These are phyloP conservation scores for Taenioides sp. DNA, from an alignment of 2,797 vertebrate species.

Conservation along the genomic window DNA sequence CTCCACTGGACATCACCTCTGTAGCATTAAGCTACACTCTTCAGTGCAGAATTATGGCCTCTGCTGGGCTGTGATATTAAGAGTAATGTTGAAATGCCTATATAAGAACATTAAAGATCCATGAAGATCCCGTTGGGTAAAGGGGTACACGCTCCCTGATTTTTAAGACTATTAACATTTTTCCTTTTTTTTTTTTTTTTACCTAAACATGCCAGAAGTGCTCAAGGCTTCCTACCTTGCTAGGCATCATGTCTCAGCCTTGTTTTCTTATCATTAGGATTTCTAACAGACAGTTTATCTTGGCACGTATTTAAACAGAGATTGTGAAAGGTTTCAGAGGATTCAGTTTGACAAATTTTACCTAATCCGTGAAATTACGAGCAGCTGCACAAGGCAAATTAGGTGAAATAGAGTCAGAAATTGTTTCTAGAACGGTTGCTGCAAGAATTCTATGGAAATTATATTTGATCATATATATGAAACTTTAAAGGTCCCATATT, in stretches of 20 bases:
- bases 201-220: conserved; percentile 30
- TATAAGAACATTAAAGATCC: conserved; percentile 55
- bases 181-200: conserved; percentile 1
- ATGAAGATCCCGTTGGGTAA: conserved; percentile 39
- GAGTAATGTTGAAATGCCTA: conserved; percentile 46
- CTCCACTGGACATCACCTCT: conserved; percentile 39
- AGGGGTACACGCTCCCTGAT: conserved; percentile 33
- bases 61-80: conserved; percentile 41
- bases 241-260: conserved; percentile 17
- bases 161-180: conserved; percentile 34
- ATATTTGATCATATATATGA: not conserved
- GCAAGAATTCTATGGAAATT: not conserved
- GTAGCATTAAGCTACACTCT: conserved; percentile 32
- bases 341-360: conserved; percentile 30
- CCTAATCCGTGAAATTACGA: conserved; percentile 32
- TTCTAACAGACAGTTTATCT: conserved; percentile 33
- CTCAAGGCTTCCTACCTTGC: conserved; percentile 13
- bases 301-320: conserved; percentile 38
- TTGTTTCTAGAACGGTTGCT: not conserved
- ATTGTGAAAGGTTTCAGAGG: conserved; percentile 46
- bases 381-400: conserved; percentile 25
- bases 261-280: conserved; percentile 42
- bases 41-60: conserved; percentile 30
- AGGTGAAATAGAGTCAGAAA: conserved; percentile 6
- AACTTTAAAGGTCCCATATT: too few species aligned